These are phyloP conservation scores for Latheticus oryzae DNA, from an alignment of 2,888 invertebrate species.

Conservation along the genomic window DNA sequence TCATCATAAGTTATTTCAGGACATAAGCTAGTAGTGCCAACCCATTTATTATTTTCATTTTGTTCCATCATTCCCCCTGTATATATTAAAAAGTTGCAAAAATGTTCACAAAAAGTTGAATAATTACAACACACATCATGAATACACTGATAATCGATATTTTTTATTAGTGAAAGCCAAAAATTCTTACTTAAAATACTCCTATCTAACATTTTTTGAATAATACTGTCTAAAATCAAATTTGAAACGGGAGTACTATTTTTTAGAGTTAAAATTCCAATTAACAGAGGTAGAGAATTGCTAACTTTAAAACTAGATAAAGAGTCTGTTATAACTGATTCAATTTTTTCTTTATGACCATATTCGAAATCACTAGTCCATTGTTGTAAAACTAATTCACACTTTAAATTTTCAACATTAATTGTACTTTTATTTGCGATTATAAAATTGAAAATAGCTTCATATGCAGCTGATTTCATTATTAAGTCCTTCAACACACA, in stretches of 20 bases:
- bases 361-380: constrained; percentile 53
- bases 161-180: constrained; percentile 61
- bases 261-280: constrained; percentile 55
- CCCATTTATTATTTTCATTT: constrained; percentile 59
- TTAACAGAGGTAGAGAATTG: constrained; percentile 55
- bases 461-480: constrained; percentile 54
- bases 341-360: constrained; percentile 53
- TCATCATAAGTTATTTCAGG: constrained; percentile 68
- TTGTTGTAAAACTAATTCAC: constrained; percentile 54
- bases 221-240: constrained; percentile 55
- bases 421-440: constrained; percentile 43
- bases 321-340: constrained; percentile 56
- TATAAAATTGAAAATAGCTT: constrained; percentile 56
- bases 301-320: constrained; percentile 61
- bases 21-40: constrained; percentile 58
- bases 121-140: constrained; percentile 58
- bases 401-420: constrained; percentile 49
- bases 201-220: constrained; percentile 60
- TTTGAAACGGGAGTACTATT: constrained; percentile 49
- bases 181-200: constrained; percentile 59
- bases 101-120: constrained; percentile 61
- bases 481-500: constrained; percentile 58
- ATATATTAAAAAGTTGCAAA: constrained; percentile 66
- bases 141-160: constrained; percentile 57
- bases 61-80: constrained; percentile 65